These are phyloP conservation scores for Baccha elongata DNA, from an alignment of 2,888 invertebrate species.

Conservation along the genomic window DNA sequence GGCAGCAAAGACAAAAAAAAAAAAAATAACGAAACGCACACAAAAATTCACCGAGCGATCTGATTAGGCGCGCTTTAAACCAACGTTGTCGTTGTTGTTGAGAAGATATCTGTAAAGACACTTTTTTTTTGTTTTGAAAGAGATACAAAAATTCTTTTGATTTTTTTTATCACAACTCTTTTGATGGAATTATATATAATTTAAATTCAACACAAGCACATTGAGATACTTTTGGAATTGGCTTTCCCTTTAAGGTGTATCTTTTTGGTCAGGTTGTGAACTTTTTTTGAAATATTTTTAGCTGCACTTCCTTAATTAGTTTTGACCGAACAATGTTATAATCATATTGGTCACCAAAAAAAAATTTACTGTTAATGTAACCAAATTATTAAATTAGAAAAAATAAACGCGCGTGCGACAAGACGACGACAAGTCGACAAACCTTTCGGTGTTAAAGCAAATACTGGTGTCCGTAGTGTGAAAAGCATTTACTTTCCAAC, in stretches of 20 bases:
- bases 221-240: conserved; percentile 30
- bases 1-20: conserved; percentile 51
- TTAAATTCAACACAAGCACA: conserved; percentile 60
- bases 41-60: conserved; percentile 22
- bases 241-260: conserved; percentile 37
- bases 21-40: conserved; percentile 25
- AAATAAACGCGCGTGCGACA: conserved; percentile 28
- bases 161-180: conserved; percentile 13
- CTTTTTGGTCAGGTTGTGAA: conserved; percentile 13
- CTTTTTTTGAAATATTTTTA: conserved; percentile 33
- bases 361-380: conserved; percentile 36
- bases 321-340: conserved; percentile 33
- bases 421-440: conserved; percentile 20
- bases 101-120: conserved; percentile 25
- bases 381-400: conserved; percentile 7
- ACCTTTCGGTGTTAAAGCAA: not conserved
- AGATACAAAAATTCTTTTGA: conserved; percentile 25
- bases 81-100: not conserved
- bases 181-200: conserved; percentile 29
- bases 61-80: conserved; percentile 1
- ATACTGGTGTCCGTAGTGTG: conserved; percentile 40
- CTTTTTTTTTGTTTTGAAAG: not conserved
- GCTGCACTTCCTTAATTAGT: conserved; percentile 48
- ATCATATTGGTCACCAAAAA: conserved; percentile 37
- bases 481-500: conserved; percentile 64